Conservation (phyloP, 2,888 invertebrate species). For the Drosophila crucigera region DNA sequence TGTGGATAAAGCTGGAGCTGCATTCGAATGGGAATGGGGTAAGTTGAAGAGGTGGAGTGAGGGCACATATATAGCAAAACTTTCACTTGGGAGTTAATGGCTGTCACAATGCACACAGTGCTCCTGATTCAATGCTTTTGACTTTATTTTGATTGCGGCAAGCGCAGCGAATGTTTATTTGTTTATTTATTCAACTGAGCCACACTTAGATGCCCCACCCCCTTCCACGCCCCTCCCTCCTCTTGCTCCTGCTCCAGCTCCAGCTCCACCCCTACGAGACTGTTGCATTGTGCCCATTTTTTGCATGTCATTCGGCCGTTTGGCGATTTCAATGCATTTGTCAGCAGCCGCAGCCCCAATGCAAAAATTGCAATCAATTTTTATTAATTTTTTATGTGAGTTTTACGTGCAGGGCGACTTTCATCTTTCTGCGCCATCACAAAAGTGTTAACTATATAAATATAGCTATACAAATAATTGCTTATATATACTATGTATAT, state of each 20-base stretch:
- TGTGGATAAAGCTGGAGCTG: slow-evolving; percentile 28
- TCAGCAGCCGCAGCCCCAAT: slow-evolving; percentile 49
- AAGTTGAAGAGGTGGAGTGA: background rate
- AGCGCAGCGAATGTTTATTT: slow-evolving; percentile 60
- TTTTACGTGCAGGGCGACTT: slow-evolving; percentile 50
- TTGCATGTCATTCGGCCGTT: slow-evolving; percentile 61
- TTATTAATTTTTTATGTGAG: slow-evolving; percentile 59
- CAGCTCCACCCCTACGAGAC: background rate
- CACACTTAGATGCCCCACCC: slow-evolving; percentile 22
- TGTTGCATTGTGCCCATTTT: slow-evolving; percentile 43
- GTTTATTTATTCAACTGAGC: slow-evolving; percentile 51
- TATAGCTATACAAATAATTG: slow-evolving; percentile 7
- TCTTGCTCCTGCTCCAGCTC: background rate
- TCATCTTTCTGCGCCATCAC: slow-evolving; percentile 45
- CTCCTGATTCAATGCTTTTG: slow-evolving; percentile 50
- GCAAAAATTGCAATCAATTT: slow-evolving; percentile 44
- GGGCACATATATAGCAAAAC: slow-evolving; percentile 45
- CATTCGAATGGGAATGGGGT: slow-evolving; percentile 1
- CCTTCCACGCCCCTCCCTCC: background rate
- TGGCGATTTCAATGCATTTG: slow-evolving; percentile 42
- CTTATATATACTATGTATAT: background rate
- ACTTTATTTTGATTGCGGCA: slow-evolving; percentile 60
- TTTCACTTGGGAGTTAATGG: slow-evolving; percentile 66
- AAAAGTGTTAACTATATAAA: slow-evolving; percentile 11
- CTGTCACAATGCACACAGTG: slow-evolving; percentile 26